phyloP scores from a whole-genome alignment of 2,888 invertebrate genomes.

The Folsomia manolachei region DNA sequence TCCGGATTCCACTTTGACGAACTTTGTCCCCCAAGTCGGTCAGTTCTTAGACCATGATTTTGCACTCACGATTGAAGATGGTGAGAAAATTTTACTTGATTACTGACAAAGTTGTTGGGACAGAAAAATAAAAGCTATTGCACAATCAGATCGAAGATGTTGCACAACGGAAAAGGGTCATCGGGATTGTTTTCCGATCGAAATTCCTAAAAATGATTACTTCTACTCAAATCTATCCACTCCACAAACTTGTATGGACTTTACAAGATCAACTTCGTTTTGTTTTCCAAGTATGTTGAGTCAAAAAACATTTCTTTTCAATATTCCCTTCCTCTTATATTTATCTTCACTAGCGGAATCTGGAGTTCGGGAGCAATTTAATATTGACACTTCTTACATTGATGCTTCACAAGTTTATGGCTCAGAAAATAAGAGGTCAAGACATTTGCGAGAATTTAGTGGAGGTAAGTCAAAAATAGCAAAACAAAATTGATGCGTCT shows the following conservation, averaged over 20 bases:
- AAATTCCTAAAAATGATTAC: slow-evolving; percentile 41
- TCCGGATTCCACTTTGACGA: slow-evolving; percentile 25
- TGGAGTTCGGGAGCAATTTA: slow-evolving; percentile 49
- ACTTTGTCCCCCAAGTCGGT: slow-evolving; percentile 41
- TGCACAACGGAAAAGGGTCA: slow-evolving; percentile 37
- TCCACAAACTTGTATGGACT: slow-evolving; percentile 48
- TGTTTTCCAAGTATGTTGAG: slow-evolving; percentile 49
- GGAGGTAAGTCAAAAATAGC: slow-evolving; percentile 28
- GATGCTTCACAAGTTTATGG: slow-evolving; percentile 50
- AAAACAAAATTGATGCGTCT: too few species aligned
- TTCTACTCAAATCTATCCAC: slow-evolving; percentile 38
- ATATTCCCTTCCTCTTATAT: background rate
- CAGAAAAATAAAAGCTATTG: too few species aligned
- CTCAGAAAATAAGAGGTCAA: slow-evolving; percentile 40
- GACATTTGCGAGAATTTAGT: slow-evolving; percentile 37
- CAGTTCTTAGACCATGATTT: slow-evolving; percentile 19
- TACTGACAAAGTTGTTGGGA: too few species aligned
- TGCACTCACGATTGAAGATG: slow-evolving; percentile 16
- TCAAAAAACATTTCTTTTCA: too few species aligned
- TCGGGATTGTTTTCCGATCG: slow-evolving; percentile 44
- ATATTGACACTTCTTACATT: slow-evolving; percentile 47
- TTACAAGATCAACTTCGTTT: slow-evolving; percentile 47
- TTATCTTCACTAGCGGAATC: slow-evolving; percentile 24
- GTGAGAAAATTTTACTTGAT: too few species aligned
- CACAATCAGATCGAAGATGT: slow-evolving; percentile 34